phyloP scores from a whole-genome alignment of 2,113 vertebrate species.

The Oncorhynchus mykiss region DNA sequence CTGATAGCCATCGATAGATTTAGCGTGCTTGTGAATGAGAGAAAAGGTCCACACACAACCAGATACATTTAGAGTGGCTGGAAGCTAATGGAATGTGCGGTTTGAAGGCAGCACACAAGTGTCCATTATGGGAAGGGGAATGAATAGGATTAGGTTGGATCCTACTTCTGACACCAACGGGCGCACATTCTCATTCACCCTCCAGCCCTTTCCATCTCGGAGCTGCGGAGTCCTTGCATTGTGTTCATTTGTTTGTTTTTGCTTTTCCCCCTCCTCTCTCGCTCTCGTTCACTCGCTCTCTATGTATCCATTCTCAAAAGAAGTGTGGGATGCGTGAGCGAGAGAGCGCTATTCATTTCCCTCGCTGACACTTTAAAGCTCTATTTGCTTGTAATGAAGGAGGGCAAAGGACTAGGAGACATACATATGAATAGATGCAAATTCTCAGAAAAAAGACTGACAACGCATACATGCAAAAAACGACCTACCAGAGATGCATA shows the following conservation, averaged over 20 bases:
- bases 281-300: neutral
- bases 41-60: too few relatives aligned
- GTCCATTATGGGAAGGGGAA: neutral
- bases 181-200: neutral
- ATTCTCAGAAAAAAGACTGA: too few relatives aligned
- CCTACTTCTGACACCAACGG: too few relatives aligned
- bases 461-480: too few relatives aligned
- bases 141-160: too few relatives aligned
- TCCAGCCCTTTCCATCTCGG: neutral
- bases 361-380: neutral
- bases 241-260: neutral
- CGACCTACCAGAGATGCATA: too few relatives aligned
- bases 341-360: neutral
- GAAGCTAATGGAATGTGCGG: neutral
- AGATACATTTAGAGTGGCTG: too few relatives aligned
- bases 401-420: too few relatives aligned
- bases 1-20: too few relatives aligned
- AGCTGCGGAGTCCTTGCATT: neutral
- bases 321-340: neutral
- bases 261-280: neutral
- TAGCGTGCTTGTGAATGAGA: too few relatives aligned
- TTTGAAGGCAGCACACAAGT: neutral
- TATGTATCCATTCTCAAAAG: neutral
- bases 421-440: too few relatives aligned
- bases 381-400: neutral